Base-by-base conservation (phyloP, 2,113 vertebrate species). In the Salminus brasiliensis region DNA sequence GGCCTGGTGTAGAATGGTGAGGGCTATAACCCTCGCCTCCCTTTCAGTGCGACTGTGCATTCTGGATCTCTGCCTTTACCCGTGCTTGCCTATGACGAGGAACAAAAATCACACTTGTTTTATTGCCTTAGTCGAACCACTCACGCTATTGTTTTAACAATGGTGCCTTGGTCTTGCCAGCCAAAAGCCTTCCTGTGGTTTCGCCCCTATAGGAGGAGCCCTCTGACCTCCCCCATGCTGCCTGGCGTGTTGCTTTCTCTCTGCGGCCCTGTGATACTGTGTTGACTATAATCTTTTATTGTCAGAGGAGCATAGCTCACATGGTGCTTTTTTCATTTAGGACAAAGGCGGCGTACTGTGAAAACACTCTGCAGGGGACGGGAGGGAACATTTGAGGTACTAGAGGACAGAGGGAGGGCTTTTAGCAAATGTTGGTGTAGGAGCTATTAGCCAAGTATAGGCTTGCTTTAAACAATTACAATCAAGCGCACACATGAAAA, bases 331-430 rank as follows among this genome's bases (percentile, higher is more conserved):
- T n/a, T 72, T 80, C 29, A 60, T 79, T 71, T 55, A 59, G 29
- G 76, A 76, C 65, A 69, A 79, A 71, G 77, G 66, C 78, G 57
- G 29, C 67, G 72, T 80, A 63, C 70, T 83, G 81, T 83, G 76
- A 79, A 83, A 70, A 53, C 39, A 41, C 78, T 36, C 75, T 34
- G 82, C 60, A 52, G 49, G 41, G 69, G 27, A 53, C 32, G 67
- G 32, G 41, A 36, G 74, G 63, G 70, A 80, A 36, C 55, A 12
- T 62, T 81, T 52, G 71, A 81, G 83, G 75, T 78, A 75, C 66
- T 71, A 66, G 41, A 74, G 34, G 76, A 55, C 41, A 36, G 74
- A 79, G 66, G 30, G 36, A 80, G 45, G 70, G 55, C 6, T 70
- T 68, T 21, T 36, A 36, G 47, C 8, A 23, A 45, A 66, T 78